phyloP scores from a whole-genome alignment of 2,888 invertebrate species.

The Altica lythri region DNA sequence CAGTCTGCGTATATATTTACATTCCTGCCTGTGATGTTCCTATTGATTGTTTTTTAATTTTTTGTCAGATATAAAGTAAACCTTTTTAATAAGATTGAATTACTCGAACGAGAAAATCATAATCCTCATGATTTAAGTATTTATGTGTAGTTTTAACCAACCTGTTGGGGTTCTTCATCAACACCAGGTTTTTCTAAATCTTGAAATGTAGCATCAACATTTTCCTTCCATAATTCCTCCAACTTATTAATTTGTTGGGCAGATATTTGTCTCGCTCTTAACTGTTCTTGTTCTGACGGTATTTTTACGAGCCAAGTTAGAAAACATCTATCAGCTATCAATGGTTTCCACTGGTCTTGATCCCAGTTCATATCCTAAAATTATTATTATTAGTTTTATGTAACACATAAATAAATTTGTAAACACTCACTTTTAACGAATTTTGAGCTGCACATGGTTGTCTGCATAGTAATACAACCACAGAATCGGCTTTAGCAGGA shows the following conservation, averaged over 20 bases:
- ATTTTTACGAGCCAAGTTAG: slow-evolving; percentile 96
- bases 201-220: slow-evolving; percentile 96
- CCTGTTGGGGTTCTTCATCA: slow-evolving; percentile 97
- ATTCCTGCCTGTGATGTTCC: too few relatives aligned
- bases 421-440: slow-evolving; percentile 73
- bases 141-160: slow-evolving; percentile 53
- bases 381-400: background rate
- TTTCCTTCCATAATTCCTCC: slow-evolving; percentile 99
- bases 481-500: slow-evolving; percentile 98
- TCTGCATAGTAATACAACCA: slow-evolving; percentile 94
- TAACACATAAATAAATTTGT: too few relatives aligned
- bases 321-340: slow-evolving; percentile 95
- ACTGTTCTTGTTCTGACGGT: slow-evolving; percentile 96
- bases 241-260: slow-evolving; percentile 97
- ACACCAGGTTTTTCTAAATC: slow-evolving; percentile 98
- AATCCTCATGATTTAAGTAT: background rate
- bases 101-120: background rate
- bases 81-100: background rate
- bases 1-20: too few relatives aligned
- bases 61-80: too few relatives aligned
- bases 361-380: slow-evolving; percentile 95
- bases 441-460: slow-evolving; percentile 98
- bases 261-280: slow-evolving; percentile 94
- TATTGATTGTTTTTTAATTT: too few relatives aligned
- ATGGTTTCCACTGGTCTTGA: slow-evolving; percentile 97